These are phyloP conservation scores for Drosophila persimilis DNA, from an alignment of 1,140 invertebrate genomes.

Conservation along the genomic window DNA sequence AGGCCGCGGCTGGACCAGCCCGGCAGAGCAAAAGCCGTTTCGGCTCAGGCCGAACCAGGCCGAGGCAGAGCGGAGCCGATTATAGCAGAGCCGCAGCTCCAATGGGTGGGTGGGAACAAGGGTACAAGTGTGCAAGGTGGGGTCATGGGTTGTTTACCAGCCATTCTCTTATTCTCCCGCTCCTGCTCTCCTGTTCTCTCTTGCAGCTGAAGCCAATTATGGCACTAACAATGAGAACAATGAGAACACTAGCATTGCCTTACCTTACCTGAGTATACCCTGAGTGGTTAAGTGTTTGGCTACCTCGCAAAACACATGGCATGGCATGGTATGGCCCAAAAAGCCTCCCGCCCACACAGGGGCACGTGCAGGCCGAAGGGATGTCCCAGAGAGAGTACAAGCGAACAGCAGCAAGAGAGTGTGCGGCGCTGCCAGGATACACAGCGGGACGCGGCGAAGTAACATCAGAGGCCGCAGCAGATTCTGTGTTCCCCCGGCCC, in stretches of 20 bases:
- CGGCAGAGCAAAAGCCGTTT: slow-evolving; percentile 25
- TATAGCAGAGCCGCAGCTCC: background rate
- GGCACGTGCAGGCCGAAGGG: slow-evolving; percentile 6
- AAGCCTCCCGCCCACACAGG: slow-evolving; percentile 15
- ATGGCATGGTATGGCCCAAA: background rate
- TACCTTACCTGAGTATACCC: too few species aligned
- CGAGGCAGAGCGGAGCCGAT: slow-evolving; percentile 11
- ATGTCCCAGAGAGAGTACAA: background rate
- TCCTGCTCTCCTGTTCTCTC: too few species aligned
- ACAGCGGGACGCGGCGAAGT: slow-evolving; percentile 14
- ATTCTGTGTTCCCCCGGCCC: slow-evolving; percentile 12
- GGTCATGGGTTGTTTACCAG: too few species aligned
- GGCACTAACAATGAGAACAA: too few species aligned
- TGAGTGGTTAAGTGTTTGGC: slow-evolving; percentile 2
- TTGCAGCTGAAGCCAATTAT: too few species aligned
- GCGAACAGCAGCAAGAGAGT: background rate
- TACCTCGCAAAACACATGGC: slow-evolving; percentile 38
- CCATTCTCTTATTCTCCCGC: too few species aligned
- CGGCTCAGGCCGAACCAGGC: slow-evolving; percentile 14
- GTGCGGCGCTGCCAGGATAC: slow-evolving; percentile 15
- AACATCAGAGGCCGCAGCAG: slow-evolving; percentile 12
- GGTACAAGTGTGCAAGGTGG: too few species aligned
- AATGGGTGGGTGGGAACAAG: background rate
- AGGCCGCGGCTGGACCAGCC: slow-evolving; percentile 26
- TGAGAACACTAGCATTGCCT: too few species aligned